Base-by-base conservation (phyloP, 1,140 invertebrate species). In the Vanessa atalanta region DNA sequence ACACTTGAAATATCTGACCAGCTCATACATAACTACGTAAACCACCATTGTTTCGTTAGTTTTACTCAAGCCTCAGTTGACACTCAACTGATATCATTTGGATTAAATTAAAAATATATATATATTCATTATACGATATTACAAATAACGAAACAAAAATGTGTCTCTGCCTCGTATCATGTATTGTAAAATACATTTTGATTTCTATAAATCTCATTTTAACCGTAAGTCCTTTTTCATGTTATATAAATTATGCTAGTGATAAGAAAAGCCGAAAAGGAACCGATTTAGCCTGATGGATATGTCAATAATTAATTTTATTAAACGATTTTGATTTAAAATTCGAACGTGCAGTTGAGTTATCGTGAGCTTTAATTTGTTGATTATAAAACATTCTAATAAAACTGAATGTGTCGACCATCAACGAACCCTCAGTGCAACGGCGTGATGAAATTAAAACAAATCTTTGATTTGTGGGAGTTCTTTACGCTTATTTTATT, bases 161-260 rank as follows among this genome's bases (percentile, higher is more conserved):
- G 73, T 70, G 73, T 66, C 51, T 55, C 9, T 16, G 51, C n/a
- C 0, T 55, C 0, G 51, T 16, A 23, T 16, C 51, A 5, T 75
- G 64, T 55, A 47, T 75, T 26, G 47, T 70, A 15, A 70, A 75
- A 75, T 75, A 75, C 55, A 61, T 31, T 16, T 57, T 75, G 20
- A 65, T 70, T 37, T 23, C 65, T 14, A 51, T 51, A 13, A 75
- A 75, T 50, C 57, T 70, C 16, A 26, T 75, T 48, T 75, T 75
- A 47, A 70, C 67, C 20, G 73, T 75, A 66, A 75, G 73, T 66
- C 3, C 20, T 48, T n/a, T 9, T 55, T 16, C 14, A 0, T n/a
- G 3, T 16, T 16, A 16, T 2, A n/a, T 55, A 55, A 16, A 7
- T 55, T 16, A 1, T 55, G 2, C 9, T 14, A 50, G 15, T 55